Evolutionary conservation across 2,113 vertebrate genomes (phyloP), one percentile per base, ranked within the genome.

Genomic region (Gymnocephalus cernua): DNA sequence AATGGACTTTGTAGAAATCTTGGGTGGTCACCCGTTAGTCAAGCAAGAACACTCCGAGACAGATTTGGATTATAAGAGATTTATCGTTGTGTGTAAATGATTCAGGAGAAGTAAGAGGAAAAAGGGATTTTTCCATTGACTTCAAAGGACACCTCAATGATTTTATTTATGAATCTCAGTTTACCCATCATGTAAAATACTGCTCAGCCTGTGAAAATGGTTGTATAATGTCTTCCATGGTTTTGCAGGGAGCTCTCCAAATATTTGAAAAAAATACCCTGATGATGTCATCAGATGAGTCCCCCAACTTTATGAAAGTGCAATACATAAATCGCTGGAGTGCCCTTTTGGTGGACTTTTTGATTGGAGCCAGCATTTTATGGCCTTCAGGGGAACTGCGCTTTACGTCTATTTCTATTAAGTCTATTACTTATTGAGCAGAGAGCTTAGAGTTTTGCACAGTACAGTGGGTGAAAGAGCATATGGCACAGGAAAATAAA

Each of bases 371-470:
- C 73, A 54, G 48, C 29, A 16, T 61, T 69, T 51, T 25, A 78
- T 61, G 54, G 16, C 18, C 8, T 45, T 71, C 58, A 29, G 47
- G 44, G 45, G 66, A 79, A 27, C n/a, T 62, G 12, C 56, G 69
- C 21, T 56, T n/a, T 6, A 19, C 14, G 5, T 8, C n/a, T n/a
- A n/a, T n/a, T n/a, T n/a, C n/a, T n/a, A n/a, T n/a, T 38, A 18
- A 32, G 23, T 64, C 48, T 25, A 16, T 21, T 65, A 65, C 6
- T 12, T 59, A 35, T 32, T 47, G 56, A 35, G 58, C 14, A 38
- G 50, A 57, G 16, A 18, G 15, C 18, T 6, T 21, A 44, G 13
- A 29, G 74, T 50, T 61, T 61, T 29, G 4, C n/a, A 58, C 12
- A 38, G 23, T n/a, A 14, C 48, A 67, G 11, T 1, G 8, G 50